These are phyloP conservation scores for Diorhabda elongata DNA, from an alignment of 1,140 invertebrate species.

Conservation along the genomic window DNA sequence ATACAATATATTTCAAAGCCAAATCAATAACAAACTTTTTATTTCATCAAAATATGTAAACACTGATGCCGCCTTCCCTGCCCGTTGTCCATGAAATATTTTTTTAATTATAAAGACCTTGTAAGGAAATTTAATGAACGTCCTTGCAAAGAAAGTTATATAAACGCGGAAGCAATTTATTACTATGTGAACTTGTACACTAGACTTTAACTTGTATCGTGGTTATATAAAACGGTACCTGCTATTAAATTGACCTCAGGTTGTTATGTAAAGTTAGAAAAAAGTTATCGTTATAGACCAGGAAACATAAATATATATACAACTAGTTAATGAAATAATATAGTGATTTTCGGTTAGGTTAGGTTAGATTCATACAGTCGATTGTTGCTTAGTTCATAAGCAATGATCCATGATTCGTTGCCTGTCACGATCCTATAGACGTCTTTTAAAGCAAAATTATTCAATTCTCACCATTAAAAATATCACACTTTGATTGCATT, in stretches of 20 bases:
- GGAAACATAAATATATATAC: background rate
- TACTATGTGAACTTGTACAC: background rate
- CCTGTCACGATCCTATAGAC: no score
- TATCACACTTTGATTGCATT: no score
- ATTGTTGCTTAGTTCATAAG: no score
- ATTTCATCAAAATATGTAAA: no score
- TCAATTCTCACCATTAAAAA: no score
- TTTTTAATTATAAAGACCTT: conserved; percentile 8
- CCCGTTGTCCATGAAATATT: conserved; percentile 2
- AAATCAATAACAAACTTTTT: no score
- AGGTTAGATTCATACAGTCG: no score
- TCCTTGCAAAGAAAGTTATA: conserved; percentile 21
- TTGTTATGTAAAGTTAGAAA: background rate
- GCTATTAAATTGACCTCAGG: background rate
- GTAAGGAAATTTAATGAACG: conserved; percentile 8
- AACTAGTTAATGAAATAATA: no score
- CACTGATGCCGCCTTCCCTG: background rate
- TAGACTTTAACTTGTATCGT: background rate
- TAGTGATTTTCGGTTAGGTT: no score
- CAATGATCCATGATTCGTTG: no score
- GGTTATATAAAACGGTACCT: conserved; percentile 2
- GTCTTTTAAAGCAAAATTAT: no score
- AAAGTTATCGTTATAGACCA: background rate
- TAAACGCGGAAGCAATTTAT: background rate
- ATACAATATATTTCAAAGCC: no score